Evolutionary conservation across 2,797 vertebrate species (phyloP), one percentile per base, ranked within the genome.

Genomic region (Notoglanidium macrostoma): DNA sequence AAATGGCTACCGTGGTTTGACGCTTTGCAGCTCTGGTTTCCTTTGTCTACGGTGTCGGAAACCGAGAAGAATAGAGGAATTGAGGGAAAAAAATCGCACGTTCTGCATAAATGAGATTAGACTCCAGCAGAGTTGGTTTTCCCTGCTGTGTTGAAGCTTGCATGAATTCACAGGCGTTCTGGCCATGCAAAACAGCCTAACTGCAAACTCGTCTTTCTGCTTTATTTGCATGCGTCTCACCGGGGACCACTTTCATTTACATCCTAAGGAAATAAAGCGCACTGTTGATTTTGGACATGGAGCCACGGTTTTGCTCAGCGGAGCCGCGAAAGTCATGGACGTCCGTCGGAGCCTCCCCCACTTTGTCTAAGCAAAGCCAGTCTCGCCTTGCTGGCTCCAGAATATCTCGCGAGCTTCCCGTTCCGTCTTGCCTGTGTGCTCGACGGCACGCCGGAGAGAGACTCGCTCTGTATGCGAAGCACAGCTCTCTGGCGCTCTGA

Each of bases 391-490:
- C 5, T 29, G 80, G 59, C 11, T 0, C 26, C 21, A 14, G 76
- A 35, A 51, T 46, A 35, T 63, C 40, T 88, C 0, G 10, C 61
- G 6, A 10, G n/a, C 44, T 65, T 67, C 32, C 67, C 2, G 21
- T 59, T 10, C 63, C 10, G 3, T 32, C 32, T 61, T 59, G 74
- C 5, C 51, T 1, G 63, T 51, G 11, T 77, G 32, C 26, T 49
- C 73, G 79, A 3, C 65, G 72, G 65, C 70, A 12, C 44, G 23
- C 44, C 1, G 54, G 14, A 21, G 9, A 61, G 57, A 85, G n/a
- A 32, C 29, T 78, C 44, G 46, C 73, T 94, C 88, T 91, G 91
- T 94, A 92, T 93, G 94, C 90, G 54, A 79, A 89, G 91, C 93
- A 92, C 92, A 89, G 72, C 82, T 70, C 90, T 91, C 87, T 93